Evolutionary conservation across 2,113 vertebrate genomes (phyloP), one percentile per base, ranked within the genome.

Genomic region (Opisthocomus hoazin): DNA sequence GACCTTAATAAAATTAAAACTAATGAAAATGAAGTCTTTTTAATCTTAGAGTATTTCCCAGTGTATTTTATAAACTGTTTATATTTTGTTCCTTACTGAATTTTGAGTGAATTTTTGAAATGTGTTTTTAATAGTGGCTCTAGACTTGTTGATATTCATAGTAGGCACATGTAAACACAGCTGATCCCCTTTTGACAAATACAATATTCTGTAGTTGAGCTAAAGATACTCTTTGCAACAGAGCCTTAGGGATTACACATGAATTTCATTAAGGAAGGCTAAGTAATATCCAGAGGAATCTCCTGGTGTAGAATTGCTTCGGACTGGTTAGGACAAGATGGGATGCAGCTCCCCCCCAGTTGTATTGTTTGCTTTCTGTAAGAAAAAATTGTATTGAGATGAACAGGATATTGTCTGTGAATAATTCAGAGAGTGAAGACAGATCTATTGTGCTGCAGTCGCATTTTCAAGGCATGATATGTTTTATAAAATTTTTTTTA

Each of bases 201-300:
- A 51, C 50, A 9, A 26, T 51, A 51, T 51, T 51, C 50, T 51
- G 77, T 66, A 95, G 87, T 96, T 98, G 94, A 98, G 95, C 95
- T 94, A 94, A 92, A 96, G 96, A 68, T 93, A 65, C 96, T 97
- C 96, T 96, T 51, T 96, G 94, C 86, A 87, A 97, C 96, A 97
- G 95, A 97, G 98, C 97, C 98, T 97, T 73, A 88, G 97, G 98
- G 97, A 96, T 96, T 97, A 95, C 98, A 98, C 98, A 98, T 98
- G 98, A 99, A 97, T 96, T 95, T 97, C 95, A 96, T 97, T 88
- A 96, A 81, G 91, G 54, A 96, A 93, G 73, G 83, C 94, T 74
- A 86, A 94, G 89, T 95, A 94, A 89, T 96, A 94, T 82, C 68
- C 46, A 71, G 60, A 96, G 91, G 90, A 96, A 51, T 51, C 50